Evolutionary conservation across 2,888 invertebrate genomes (phyloP).

Genomic region (Tetragonula carbonaria): DNA sequence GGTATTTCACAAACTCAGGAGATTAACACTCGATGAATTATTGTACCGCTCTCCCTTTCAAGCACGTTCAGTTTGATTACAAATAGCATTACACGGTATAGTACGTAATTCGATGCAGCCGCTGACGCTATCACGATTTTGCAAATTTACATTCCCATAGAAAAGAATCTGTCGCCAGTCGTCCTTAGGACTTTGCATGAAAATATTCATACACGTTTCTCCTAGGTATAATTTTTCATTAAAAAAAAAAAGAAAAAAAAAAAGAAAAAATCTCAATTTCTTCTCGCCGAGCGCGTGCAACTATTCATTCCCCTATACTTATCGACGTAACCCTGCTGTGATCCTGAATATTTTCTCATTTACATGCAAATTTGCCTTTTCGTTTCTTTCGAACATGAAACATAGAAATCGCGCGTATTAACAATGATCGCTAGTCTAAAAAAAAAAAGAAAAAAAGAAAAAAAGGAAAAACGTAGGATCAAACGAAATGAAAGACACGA

Average conservation of each 20-base stretch:
- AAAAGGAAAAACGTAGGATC: not conserved
- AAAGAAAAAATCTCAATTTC: not conserved
- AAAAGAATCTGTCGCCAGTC: not conserved
- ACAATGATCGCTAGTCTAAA: too few species aligned
- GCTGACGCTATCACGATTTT: not conserved
- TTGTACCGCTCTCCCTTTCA: not conserved
- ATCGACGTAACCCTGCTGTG: not conserved
- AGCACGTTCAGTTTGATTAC: not conserved
- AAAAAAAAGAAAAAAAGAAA: too few species aligned
- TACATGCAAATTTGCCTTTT: not conserved
- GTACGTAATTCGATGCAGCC: not conserved
- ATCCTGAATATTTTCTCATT: not conserved
- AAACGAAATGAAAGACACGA: not conserved
- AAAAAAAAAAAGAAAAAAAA: not conserved
- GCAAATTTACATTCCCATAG: slow-evolving; percentile 17
- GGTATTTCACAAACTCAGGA: not conserved
- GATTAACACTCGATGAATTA: not conserved
- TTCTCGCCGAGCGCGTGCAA: too few species aligned
- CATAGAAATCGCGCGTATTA: too few species aligned
- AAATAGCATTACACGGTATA: not conserved
- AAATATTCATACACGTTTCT: not conserved
- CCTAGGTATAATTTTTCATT: not conserved
- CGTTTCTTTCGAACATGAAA: not conserved
- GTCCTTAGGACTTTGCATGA: not conserved
- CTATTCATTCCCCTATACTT: not conserved